Evolutionary conservation across 1,140 invertebrate genomes (phyloP).

Genomic region (Sitobion miscanthi): DNA sequence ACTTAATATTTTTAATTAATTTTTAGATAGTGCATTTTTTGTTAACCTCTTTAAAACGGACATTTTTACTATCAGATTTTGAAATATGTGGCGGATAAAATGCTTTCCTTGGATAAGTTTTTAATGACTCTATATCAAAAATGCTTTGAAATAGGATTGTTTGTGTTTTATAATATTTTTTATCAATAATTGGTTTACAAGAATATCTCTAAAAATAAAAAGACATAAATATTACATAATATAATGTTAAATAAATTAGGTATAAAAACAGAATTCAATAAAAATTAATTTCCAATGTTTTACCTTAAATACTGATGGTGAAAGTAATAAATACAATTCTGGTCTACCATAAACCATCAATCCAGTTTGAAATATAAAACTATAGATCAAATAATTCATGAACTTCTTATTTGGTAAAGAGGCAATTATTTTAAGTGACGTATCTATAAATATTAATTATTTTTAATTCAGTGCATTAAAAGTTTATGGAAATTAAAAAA

Average conservation of each 20-base stretch:
- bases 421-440: constrained; percentile 16
- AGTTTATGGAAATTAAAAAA: background rate
- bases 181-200: constrained; percentile 33
- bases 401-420: constrained; percentile 50
- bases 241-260: background rate
- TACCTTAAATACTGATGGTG: constrained; percentile 51
- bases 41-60: constrained; percentile 21
- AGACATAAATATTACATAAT: background rate
- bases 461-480: background rate
- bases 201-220: constrained; percentile 23
- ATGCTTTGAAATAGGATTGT: constrained; percentile 45
- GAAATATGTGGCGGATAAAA: constrained; percentile 37
- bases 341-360: constrained; percentile 51
- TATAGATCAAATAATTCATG: constrained; percentile 47
- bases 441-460: constrained; percentile 25
- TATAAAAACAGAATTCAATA: background rate
- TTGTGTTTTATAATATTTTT: constrained; percentile 46
- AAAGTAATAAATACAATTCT: constrained; percentile 49
- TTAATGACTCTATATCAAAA: constrained; percentile 28
- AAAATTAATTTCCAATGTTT: background rate
- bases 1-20: background rate
- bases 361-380: constrained; percentile 53
- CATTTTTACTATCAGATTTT: constrained; percentile 15
- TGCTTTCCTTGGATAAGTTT: constrained; percentile 45
- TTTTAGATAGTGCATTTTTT: background rate